phyloP scores from a whole-genome alignment of 2,888 invertebrate genomes.

The Cephus rjabovi region DNA sequence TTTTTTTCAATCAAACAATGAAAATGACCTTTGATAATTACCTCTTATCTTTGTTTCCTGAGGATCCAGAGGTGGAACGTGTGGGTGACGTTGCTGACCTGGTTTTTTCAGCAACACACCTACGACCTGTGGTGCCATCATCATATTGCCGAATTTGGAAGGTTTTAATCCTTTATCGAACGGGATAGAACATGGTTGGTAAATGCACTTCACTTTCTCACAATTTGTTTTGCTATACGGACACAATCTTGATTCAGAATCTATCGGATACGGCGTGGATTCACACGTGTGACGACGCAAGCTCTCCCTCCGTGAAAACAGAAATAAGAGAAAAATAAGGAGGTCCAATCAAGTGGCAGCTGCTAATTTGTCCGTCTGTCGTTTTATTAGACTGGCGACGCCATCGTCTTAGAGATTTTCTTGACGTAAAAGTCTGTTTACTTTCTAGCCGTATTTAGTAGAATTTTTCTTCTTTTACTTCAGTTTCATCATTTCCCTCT shows the following conservation, averaged over 20 bases:
- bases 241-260: not conserved
- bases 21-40: slow-evolving; percentile 25
- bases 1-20: not conserved
- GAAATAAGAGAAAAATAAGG: not conserved
- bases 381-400: not conserved
- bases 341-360: not conserved
- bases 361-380: slow-evolving; percentile 3
- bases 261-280: not conserved
- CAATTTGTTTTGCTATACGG: not conserved
- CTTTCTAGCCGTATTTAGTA: not conserved
- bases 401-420: not conserved
- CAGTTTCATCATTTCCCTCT: not conserved
- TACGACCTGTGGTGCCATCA: slow-evolving; percentile 63
- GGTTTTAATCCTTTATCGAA: slow-evolving; percentile 12
- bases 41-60: slow-evolving; percentile 63
- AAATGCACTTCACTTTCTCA: not conserved
- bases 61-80: slow-evolving; percentile 54
- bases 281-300: not conserved
- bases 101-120: slow-evolving; percentile 63
- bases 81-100: slow-evolving; percentile 53
- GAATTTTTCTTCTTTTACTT: not conserved
- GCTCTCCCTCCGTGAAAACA: not conserved
- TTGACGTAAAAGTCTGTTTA: not conserved
- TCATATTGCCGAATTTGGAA: slow-evolving; percentile 41
- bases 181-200: not conserved